phyloP scores from a whole-genome alignment of 2,113 vertebrate genomes.

The Okapia johnstoni region DNA sequence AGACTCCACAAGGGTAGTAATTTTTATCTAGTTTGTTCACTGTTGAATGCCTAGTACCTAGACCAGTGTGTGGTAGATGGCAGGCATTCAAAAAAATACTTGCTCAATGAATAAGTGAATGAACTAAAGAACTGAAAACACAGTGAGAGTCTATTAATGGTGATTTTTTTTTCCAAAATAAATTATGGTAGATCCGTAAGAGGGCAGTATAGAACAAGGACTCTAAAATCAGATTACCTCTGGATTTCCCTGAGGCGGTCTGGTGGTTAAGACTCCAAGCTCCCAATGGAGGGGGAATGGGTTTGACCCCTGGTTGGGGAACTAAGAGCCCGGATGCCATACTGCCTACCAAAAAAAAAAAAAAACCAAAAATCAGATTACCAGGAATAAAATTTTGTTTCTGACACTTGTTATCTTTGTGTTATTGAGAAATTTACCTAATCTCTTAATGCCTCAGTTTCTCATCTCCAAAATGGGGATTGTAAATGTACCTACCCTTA shows the following conservation, averaged over 20 bases:
- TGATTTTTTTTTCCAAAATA: neutral
- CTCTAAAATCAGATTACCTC: neutral
- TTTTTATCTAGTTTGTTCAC: neutral
- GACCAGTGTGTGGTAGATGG: neutral
- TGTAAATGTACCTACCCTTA: neutral
- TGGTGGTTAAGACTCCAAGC: neutral
- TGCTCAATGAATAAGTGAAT: neutral
- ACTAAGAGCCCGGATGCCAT: neutral
- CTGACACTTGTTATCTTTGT: neutral
- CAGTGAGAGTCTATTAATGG: neutral
- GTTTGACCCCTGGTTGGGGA: neutral
- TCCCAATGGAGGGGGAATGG: neutral
- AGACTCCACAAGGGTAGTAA: neutral
- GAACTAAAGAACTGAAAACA: neutral
- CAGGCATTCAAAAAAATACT: neutral
- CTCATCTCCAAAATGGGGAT: neutral
- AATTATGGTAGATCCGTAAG: neutral
- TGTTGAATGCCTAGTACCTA: neutral
- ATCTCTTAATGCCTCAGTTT: neutral
- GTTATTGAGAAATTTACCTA: neutral
- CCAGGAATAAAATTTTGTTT: neutral
- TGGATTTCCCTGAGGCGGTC: neutral
- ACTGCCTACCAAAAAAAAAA: rapidly evolving
- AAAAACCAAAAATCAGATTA: neutral
- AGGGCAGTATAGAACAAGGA: neutral